Base-by-base conservation (phyloP, 2,797 vertebrate species). In the Gambusia yucatana region DNA sequence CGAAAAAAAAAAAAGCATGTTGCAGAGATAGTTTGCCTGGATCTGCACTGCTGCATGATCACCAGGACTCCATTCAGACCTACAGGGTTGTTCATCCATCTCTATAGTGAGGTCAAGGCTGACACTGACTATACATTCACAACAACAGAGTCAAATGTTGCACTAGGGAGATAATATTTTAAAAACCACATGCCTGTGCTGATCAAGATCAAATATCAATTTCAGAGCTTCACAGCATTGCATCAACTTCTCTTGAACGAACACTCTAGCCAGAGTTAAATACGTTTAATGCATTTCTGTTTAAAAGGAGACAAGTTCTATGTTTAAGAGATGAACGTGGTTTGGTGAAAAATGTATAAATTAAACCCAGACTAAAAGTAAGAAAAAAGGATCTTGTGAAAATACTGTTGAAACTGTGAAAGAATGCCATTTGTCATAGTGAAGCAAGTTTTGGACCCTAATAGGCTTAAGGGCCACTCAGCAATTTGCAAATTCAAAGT, bases 1-100 rank as follows among this genome's bases (percentile, higher is more conserved):
- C 82, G 61, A 72, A 36, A 81, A 65, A 78, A 90, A 55, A 4
- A 3, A 55, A 48, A 6, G 25, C 84, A 92, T 82, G 83, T 36
- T 88, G 87, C 73, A 75, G 82, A 17, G 50, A 55, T 63, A 30
- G 14, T n/a, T 57, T 65, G 77, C 79, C 86, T 81, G 22, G 61
- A 83, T 87, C 36, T 65, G 63, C 22, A 47, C 71, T 65, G 36
- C 57, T 61, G 52, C 8, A 9, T 50, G 46, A 73, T 88, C 87
- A 86, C 3, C 36, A 67, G 20, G 30, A 77, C 59, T 61, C 33
- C 67, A 69, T 77, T 67, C 75, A 75, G 74, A 77, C 57, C 77
- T 82, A 0, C 67, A 65, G 77, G 76, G 72, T 47, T 47, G 59
- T 82, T 85, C 75, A 75, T 69, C 48, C 74, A 72, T 39, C 75